These are phyloP conservation scores for Sciurus carolinensis DNA, from an alignment of 2,797 vertebrate genomes.

Conservation along the genomic window DNA sequence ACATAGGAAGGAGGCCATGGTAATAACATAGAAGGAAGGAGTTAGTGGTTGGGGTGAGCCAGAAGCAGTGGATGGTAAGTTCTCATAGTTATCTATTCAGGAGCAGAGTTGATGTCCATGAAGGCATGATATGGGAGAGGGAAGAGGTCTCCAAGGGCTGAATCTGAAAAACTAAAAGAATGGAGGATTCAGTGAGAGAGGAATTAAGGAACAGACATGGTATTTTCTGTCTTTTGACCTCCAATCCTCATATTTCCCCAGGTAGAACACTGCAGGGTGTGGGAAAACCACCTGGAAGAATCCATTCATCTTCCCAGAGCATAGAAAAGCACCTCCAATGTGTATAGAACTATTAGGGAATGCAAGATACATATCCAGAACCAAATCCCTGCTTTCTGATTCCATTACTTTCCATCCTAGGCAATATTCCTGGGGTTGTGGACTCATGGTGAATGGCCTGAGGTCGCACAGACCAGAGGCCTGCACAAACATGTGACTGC, in stretches of 20 bases:
- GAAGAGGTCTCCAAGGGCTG: too few relatives aligned
- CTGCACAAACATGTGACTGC: background rate
- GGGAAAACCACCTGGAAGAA: background rate
- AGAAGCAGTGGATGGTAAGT: background rate
- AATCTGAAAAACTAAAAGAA: too few relatives aligned
- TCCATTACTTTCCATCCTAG: background rate
- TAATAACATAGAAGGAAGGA: background rate
- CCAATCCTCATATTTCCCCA: too few relatives aligned
- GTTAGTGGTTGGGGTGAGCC: background rate
- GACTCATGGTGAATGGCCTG: background rate
- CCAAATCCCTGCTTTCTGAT: background rate
- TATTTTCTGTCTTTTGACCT: too few relatives aligned
- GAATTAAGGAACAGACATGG: background rate
- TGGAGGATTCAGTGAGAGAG: background rate
- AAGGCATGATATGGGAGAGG: background rate
- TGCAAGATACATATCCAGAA: accelerated
- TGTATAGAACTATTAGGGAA: background rate
- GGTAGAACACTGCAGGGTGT: background rate
- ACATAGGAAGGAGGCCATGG: background rate
- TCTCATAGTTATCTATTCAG: background rate
- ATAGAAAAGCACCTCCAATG: background rate
- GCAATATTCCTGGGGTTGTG: background rate
- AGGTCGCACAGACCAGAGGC: background rate
- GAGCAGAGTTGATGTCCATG: background rate
- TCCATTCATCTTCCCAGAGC: accelerated